Percentiles rank a stretch among this genome's conserved stretches.
Evolutionary conservation across 2,888 invertebrate genomes (phyloP).

Genomic region (Balanococcus diminutus): DNA sequence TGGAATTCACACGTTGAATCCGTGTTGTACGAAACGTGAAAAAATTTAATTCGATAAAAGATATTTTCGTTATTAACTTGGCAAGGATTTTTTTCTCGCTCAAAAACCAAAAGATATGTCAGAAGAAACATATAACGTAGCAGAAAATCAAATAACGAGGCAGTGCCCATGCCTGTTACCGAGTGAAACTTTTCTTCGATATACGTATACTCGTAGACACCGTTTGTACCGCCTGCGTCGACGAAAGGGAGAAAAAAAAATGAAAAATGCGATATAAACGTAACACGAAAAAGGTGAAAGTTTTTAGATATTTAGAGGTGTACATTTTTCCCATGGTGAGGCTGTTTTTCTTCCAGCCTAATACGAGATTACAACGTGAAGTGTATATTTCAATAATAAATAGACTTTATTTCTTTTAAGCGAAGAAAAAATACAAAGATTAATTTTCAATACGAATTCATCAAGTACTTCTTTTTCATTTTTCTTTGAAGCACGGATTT

Average conservation of each 20-base stretch:
- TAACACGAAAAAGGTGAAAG: neutral
- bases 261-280: constrained; percentile 21
- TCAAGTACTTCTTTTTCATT: neutral
- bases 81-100: constrained; percentile 24
- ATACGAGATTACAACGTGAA: neutral
- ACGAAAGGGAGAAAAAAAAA: neutral
- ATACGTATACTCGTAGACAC: no score
- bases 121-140: constrained; percentile 24
- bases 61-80: constrained; percentile 29
- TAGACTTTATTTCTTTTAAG: neutral
- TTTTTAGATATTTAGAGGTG: constrained; percentile 20
- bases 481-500: neutral
- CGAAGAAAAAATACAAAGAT: neutral
- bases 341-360: neutral
- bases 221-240: neutral
- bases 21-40: neutral
- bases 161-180: constrained; percentile 24
- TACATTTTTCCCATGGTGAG: neutral
- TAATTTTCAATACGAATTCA: neutral
- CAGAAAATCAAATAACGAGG: constrained; percentile 32
- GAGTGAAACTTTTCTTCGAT: neutral
- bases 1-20: constrained; percentile 27
- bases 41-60: constrained; percentile 26
- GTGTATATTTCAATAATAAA: constrained; percentile 1
- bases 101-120: constrained; percentile 22